Conservation (phyloP, 2,113 vertebrate species). For the Petrocephalus zakoni region DNA sequence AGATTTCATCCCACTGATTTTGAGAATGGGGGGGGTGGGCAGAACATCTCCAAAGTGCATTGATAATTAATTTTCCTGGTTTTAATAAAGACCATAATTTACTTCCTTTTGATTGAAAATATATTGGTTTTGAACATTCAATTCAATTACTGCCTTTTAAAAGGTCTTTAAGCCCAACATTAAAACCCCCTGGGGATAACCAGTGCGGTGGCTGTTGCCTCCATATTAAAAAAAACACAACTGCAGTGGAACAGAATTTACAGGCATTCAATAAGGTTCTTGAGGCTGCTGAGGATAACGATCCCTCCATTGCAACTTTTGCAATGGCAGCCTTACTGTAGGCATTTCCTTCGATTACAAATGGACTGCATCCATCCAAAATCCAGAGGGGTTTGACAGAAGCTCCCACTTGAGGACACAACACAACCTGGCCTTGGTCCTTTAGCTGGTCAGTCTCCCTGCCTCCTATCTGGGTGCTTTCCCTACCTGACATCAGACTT, state of each 20-base stretch:
- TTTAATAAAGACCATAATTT: background rate
- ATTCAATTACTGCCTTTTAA: background rate
- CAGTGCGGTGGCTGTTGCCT: background rate
- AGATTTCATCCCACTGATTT: background rate
- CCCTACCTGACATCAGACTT: background rate
- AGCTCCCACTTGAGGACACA: background rate
- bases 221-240: background rate
- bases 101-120: background rate
- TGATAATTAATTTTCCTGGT: background rate
- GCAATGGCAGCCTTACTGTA: background rate
- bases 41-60: background rate
- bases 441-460: background rate
- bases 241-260: constrained; percentile 3
- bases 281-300: background rate
- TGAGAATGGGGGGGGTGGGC: background rate
- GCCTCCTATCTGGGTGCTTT: background rate
- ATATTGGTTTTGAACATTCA: background rate
- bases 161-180: background rate
- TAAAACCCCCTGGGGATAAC: background rate
- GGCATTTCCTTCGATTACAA: background rate
- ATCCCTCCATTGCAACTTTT: background rate
- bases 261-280: background rate
- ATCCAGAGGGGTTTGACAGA: background rate
- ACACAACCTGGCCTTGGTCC: background rate
- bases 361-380: background rate